These are phyloP conservation scores for Columba janthina DNA, from an alignment of 2,113 vertebrate genomes.

Conservation along the genomic window DNA sequence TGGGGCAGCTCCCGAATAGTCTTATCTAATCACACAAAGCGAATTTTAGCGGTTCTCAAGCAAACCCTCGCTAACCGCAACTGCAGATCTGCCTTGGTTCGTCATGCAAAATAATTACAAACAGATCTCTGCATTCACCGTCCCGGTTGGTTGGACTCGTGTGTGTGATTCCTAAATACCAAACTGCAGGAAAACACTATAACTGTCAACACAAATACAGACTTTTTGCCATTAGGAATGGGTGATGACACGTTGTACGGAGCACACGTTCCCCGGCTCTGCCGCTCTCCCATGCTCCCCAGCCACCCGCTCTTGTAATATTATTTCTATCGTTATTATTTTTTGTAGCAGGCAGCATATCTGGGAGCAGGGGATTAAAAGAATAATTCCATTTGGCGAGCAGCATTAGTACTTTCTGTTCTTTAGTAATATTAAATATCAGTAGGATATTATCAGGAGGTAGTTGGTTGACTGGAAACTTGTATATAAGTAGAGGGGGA, in stretches of 20 bases:
- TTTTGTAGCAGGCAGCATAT: neutral
- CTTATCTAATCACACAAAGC: neutral
- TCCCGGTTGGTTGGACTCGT: neutral
- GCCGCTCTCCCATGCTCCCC: neutral
- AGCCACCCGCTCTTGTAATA: neutral
- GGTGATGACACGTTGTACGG: neutral
- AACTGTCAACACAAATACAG: slow-evolving; percentile 29
- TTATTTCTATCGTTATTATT: neutral
- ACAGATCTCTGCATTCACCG: neutral
- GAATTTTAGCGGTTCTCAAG: neutral
- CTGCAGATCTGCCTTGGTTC: neutral
- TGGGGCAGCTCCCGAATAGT: neutral
- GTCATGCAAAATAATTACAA: neutral
- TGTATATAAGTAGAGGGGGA: neutral
- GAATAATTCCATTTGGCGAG: slow-evolving; percentile 7
- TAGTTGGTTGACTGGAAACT: neutral
- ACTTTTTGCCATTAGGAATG: neutral
- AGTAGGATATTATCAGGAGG: slow-evolving; percentile 6
- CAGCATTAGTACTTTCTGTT: neutral
- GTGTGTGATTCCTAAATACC: neutral
- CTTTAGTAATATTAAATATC: slow-evolving; percentile 4
- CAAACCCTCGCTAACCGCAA: neutral
- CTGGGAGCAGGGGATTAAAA: slow-evolving; percentile 36
- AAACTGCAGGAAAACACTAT: neutral
- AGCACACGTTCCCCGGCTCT: neutral